Base-by-base conservation (phyloP, 2,113 vertebrate species). In the Scophthalmus maximus region DNA sequence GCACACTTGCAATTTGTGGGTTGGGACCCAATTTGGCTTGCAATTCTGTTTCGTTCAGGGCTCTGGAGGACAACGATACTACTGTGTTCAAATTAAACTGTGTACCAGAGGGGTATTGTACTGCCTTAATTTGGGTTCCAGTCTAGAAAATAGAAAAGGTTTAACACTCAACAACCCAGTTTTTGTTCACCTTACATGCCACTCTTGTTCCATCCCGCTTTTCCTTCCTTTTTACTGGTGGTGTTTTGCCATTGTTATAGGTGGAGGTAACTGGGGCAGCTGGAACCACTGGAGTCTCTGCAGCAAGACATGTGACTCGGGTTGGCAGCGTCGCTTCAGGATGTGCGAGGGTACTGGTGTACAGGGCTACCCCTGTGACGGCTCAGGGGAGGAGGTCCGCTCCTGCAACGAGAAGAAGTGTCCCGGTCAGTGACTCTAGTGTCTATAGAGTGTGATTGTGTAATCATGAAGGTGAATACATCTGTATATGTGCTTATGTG, bases 201-300 rank as follows among this genome's bases (percentile, higher is more conserved):
- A 4, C 22, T 51, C 36, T 12, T 6, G 20, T 32, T 29, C 47
- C 29, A 14, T 42, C 2, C 8, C 3, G 9, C 20, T 14, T 34
- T 44, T 49, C 20, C 3, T 36, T 50, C 34, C 53, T 0, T 2
- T 17, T 22, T n/a, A 15, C 32, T 12, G 29, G 8, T 12, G 20
- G 34, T 36, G 34, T 38, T 46, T 18, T 70, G 29, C 27, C 61
- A 23, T 8, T 67, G 26, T 17, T 12, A 20, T 30, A 95, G 93
- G 91, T 5, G 97, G 95, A 46, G 95, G 97, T 84, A 98, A 96
- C 75, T 99, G 98, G 98, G 98, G 96, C 5, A 93, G 94, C 0
- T 99, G 98, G 98, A 99, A 96, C 73, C 95, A 96, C 52, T 99
- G 98, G 98, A 97, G 95, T 79, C 92, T 96, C 71, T 99, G 98